Conservation (phyloP, 2,113 vertebrate species). For the Nasalis larvatus region DNA sequence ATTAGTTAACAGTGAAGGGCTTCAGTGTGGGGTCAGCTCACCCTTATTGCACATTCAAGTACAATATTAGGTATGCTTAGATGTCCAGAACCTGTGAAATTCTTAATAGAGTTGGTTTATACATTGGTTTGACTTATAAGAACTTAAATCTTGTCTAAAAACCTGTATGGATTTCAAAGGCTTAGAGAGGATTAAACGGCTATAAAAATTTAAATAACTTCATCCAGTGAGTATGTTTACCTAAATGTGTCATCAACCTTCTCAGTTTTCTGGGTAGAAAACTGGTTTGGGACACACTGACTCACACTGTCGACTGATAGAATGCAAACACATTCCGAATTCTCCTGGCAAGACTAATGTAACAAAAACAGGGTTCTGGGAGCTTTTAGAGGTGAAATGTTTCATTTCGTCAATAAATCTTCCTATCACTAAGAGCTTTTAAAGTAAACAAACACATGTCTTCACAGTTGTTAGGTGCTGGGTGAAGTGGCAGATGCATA, state of each 20-base stretch:
- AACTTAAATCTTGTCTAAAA: slow-evolving; percentile 74
- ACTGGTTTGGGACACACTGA: slow-evolving; percentile 80
- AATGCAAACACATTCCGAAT: slow-evolving; percentile 74
- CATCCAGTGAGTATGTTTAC: slow-evolving; percentile 80
- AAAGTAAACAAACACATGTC: slow-evolving; percentile 54
- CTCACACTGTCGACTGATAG: slow-evolving; percentile 76
- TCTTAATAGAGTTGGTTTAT: slow-evolving; percentile 74
- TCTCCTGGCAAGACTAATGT: slow-evolving; percentile 69
- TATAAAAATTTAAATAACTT: slow-evolving; percentile 80
- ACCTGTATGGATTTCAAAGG: slow-evolving; percentile 74
- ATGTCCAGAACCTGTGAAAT: slow-evolving; percentile 71
- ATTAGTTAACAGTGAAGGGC: slow-evolving; percentile 60
- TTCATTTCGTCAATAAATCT: slow-evolving; percentile 68
- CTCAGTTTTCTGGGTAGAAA: slow-evolving; percentile 81
- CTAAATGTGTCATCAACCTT: slow-evolving; percentile 80
- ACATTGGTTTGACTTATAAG: slow-evolving; percentile 71
- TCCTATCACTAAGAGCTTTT: slow-evolving; percentile 62
- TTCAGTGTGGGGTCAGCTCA: slow-evolving; percentile 50
- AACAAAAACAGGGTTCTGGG: slow-evolving; percentile 62
- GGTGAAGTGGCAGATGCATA: background rate
- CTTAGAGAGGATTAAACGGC: slow-evolving; percentile 73
- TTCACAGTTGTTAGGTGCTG: slow-evolving; percentile 48
- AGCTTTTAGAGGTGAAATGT: slow-evolving; percentile 64
- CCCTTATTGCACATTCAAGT: slow-evolving; percentile 40
- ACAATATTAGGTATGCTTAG: slow-evolving; percentile 25